Percentiles rank a stretch among this genome's conserved stretches.
Conservation (phyloP, 1,140 invertebrate species). For the Carposina sasakii region DNA sequence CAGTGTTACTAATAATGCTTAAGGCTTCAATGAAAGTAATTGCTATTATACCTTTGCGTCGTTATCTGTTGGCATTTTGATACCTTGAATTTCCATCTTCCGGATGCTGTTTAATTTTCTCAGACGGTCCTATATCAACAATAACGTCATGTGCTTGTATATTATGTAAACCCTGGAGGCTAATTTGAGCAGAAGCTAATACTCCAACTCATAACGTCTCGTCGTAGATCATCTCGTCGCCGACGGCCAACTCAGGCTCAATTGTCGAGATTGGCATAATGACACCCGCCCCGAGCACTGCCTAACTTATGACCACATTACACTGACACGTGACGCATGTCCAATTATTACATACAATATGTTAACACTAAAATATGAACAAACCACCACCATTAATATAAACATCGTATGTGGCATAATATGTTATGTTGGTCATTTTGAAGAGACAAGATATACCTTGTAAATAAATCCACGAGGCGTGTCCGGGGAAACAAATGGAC, state of each 20-base stretch:
- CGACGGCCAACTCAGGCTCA: constrained; percentile 28
- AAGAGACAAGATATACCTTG: constrained; percentile 55
- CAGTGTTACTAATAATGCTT: constrained; percentile 28
- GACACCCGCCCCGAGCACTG: constrained; percentile 42
- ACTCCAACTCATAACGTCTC: constrained; percentile 28
- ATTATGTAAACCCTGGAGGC: constrained; percentile 4
- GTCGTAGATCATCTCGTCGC: constrained; percentile 44
- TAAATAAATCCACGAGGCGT: constrained; percentile 54
- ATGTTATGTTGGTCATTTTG: constrained; percentile 50
- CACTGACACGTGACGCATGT: constrained; percentile 58
- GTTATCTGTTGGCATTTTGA: too few species aligned
- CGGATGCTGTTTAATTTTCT: too few species aligned
- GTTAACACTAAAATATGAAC: constrained; percentile 60
- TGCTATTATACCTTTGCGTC: constrained; percentile 16
- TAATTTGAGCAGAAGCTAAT: constrained; percentile 17
- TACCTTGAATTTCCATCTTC: too few species aligned
- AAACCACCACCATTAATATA: constrained; percentile 46
- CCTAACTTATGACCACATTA: constrained; percentile 61
- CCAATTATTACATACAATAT: constrained; percentile 65
- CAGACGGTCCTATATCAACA: too few species aligned
- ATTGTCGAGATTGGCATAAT: constrained; percentile 53
- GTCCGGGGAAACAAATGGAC: constrained; percentile 51
- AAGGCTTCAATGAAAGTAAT: constrained; percentile 23
- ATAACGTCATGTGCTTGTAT: constrained; percentile 6
- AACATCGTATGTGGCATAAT: too few species aligned